phyloP scores from a whole-genome alignment of 2,113 vertebrate species.

The Baryphthengus martii region DNA sequence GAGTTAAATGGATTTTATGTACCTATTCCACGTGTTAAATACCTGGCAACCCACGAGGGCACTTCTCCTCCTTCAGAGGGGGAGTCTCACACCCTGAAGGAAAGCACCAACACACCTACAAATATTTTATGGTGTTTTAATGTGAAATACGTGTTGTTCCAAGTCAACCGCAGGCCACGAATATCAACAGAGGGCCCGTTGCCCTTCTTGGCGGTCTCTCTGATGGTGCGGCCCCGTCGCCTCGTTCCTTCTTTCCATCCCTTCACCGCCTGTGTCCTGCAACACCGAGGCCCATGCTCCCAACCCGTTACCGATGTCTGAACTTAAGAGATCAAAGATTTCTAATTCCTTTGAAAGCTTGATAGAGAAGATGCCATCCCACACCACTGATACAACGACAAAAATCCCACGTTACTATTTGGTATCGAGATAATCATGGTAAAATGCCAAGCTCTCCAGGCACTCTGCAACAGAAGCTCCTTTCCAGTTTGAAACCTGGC shows the following conservation, averaged over 20 bases:
- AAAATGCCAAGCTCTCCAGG: neutral
- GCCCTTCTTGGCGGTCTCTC: neutral
- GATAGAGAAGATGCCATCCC: neutral
- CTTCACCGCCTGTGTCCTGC: neutral
- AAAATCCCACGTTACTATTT: neutral
- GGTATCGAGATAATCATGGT: accelerated
- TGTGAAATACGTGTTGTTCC: slow-evolving; percentile 25
- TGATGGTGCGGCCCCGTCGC: neutral
- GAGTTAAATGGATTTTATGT: slow-evolving; percentile 47
- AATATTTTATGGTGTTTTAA: slow-evolving; percentile 34
- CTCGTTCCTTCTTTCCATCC: neutral
- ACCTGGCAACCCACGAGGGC: neutral
- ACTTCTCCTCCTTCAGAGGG: neutral
- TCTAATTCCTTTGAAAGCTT: neutral
- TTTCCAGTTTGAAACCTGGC: neutral
- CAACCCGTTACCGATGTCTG: accelerated
- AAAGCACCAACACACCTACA: neutral
- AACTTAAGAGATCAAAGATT: neutral
- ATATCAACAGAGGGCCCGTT: neutral
- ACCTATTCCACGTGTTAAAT: neutral
- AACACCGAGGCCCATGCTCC: neutral
- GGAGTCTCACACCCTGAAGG: neutral
- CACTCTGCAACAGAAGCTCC: neutral
- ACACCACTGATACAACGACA: neutral
- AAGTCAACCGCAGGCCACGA: neutral